Base-by-base conservation (phyloP, 2,113 vertebrate species). In the Chelonoidis abingdonii region DNA sequence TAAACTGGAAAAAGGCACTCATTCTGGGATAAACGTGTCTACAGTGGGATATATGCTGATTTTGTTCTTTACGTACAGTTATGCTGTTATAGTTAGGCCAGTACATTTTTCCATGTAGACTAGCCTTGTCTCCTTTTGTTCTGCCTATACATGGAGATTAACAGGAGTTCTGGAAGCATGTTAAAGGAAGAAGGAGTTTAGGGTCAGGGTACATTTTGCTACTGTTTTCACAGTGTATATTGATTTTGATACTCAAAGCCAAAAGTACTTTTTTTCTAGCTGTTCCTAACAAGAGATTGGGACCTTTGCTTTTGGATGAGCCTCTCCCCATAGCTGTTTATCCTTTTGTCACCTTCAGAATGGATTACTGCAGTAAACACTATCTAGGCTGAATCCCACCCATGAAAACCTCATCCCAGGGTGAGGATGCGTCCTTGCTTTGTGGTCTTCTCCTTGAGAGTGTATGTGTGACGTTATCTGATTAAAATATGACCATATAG, bases 31-130 rank as follows among this genome's bases (percentile, higher is more conserved):
- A 24, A 53, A 14, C 62, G 41, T 35, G 6, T 49, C 21, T n/a
- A 22, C n/a, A 52, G 1, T 19, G 41, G 91, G 17, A 2, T 1
- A 2, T 6, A 2, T 76, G 47, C 7, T 52, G 50, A 53, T 16
- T 92, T 49, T 87, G 35, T 31, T 21, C 17, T 35, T 21, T 65
- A 44, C 59, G 38, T 50, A 44, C 44, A n/a, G 49, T 0, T 0
- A 79, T 19, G 16, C 79, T 85, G 29, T 41, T 47, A 10, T 47
- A 62, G 29, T 24, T 62, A 47, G 83, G 29, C 7, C 3, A 17
- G 54, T 76, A 50, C 14, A 27, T 9, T 21, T 44, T 88, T 50
- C 31, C 1, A 22, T 86, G 83, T 11, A 35, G 44, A 44, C n/a
- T 29, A 83, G 8, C 80, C 72, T 16, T 1, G 35, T 31, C 10